Evolutionary conservation across 2,888 invertebrate species (phyloP), one percentile per base, ranked within the genome.

Genomic region (Microplitis manilae): DNA sequence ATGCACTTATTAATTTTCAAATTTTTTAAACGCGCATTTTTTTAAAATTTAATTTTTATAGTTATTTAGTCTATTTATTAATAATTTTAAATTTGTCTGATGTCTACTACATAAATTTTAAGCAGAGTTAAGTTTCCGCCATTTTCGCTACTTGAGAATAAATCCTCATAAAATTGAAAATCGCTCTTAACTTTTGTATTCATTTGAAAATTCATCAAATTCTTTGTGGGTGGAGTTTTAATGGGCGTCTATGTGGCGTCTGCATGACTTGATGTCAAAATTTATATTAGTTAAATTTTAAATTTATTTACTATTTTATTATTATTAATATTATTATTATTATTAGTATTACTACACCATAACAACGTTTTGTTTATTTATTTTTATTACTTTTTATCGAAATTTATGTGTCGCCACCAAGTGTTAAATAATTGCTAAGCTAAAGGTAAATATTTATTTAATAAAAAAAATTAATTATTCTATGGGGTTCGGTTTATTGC

Each of bases 201-300:
- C 50, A 13, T 50, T 50, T 50, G 50, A 50, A 50, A 50, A 50
- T 50, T 2, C 50, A 50, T 50, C 50, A 50, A 50, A 50, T 5
- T 50, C 50, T 50, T 50, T 50, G 50, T 50, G 50, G 50, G 50
- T 50, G 50, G 50, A 50, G 50, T 50, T 50, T 50, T 50, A 50
- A 50, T 50, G 50, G 50, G 50, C 50, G 50, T 50, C 50, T 50
- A 50, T 50, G 50, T 50, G 50, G 50, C 50, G 50, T 50, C 50
- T 50, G 50, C 50, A 50, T 50, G 50, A 13, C 5, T 50, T 50
- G 50, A 50, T 50, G 50, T 50, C 50, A 50, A 50, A 50, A 50
- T 50, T 50, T 13, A 13, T 13, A 50, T 5, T 13, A 50, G 13
- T 50, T 50, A 13, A 13, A 13, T 50, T 2, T 50, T 50, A 50